phyloP scores from a whole-genome alignment of 2,113 vertebrate genomes.

The Grantiella picta region DNA sequence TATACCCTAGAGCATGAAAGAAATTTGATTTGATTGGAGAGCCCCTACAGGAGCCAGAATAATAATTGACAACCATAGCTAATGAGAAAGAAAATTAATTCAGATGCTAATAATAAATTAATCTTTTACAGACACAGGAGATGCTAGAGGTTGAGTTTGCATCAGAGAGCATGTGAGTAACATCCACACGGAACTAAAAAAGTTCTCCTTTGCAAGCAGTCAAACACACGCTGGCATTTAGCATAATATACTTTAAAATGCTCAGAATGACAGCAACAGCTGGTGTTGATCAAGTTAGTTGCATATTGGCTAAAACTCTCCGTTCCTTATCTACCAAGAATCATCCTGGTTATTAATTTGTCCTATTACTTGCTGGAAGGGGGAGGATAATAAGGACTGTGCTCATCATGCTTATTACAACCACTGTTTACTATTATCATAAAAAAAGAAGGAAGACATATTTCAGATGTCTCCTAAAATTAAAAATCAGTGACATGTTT shows the following conservation, averaged over 20 bases:
- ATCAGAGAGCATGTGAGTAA: constrained; percentile 68
- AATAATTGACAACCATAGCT: neutral
- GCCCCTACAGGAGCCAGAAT: neutral
- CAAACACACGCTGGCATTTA: neutral
- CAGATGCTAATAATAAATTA: neutral
- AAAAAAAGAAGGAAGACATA: neutral
- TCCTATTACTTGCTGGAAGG: neutral
- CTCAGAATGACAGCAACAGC: neutral
- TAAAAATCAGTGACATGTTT: neutral
- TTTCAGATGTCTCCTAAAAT: neutral
- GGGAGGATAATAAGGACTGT: neutral
- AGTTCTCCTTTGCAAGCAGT: neutral
- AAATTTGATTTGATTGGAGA: neutral
- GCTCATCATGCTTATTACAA: neutral
- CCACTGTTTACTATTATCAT: neutral
- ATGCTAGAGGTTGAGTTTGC: constrained; percentile 73
- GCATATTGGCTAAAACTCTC: neutral
- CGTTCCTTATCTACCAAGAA: neutral
- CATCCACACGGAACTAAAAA: neutral
- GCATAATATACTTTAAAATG: neutral
- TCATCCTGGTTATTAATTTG: neutral
- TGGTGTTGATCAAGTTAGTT: neutral
- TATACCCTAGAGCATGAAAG: neutral
- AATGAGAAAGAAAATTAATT: neutral
- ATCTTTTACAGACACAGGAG: constrained; percentile 64